Conservation (phyloP, 2,888 invertebrate species). For the Rotaria magnacalcarata region DNA sequence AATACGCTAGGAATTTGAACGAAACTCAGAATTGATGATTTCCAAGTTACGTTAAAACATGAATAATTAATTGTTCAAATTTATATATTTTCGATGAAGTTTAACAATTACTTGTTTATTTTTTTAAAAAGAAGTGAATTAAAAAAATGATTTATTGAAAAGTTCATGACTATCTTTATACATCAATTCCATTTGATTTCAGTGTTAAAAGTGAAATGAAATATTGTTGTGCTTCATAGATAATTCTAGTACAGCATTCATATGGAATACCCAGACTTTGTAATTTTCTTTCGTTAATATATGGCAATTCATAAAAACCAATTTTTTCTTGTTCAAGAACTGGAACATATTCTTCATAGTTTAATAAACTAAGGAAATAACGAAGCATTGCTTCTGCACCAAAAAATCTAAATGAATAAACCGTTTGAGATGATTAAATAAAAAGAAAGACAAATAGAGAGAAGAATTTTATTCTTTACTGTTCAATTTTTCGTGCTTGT, state of each 20-base stretch:
- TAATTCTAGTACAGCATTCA: constrained; percentile 77
- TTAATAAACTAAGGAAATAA: constrained; percentile 22
- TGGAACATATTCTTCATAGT: constrained; percentile 74
- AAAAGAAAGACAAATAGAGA: neutral
- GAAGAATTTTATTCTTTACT: neutral
- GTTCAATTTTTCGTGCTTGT: constrained; percentile 34
- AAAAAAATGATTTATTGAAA: too few relatives aligned
- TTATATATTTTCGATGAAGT: too few relatives aligned
- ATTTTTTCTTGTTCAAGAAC: constrained; percentile 75
- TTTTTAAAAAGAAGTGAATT: too few relatives aligned
- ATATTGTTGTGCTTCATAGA: constrained; percentile 34
- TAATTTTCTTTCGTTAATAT: constrained; percentile 78
- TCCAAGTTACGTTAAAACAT: too few relatives aligned
- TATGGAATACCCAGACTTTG: constrained; percentile 81
- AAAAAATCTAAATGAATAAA: neutral
- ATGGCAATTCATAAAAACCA: constrained; percentile 82
- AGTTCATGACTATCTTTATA: neutral
- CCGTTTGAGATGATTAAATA: too few relatives aligned
- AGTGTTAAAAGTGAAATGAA: constrained; percentile 23
- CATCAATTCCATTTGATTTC: constrained; percentile 12
- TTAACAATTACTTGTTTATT: too few relatives aligned
- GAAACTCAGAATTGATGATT: too few relatives aligned
- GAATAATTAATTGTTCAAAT: too few relatives aligned
- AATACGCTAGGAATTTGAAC: too few relatives aligned
- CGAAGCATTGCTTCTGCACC: constrained; percentile 19